Percentiles rank a stretch among this genome's conserved stretches.
phyloP scores from a whole-genome alignment of 2,113 vertebrate species.

The Larimichthys polyactis region DNA sequence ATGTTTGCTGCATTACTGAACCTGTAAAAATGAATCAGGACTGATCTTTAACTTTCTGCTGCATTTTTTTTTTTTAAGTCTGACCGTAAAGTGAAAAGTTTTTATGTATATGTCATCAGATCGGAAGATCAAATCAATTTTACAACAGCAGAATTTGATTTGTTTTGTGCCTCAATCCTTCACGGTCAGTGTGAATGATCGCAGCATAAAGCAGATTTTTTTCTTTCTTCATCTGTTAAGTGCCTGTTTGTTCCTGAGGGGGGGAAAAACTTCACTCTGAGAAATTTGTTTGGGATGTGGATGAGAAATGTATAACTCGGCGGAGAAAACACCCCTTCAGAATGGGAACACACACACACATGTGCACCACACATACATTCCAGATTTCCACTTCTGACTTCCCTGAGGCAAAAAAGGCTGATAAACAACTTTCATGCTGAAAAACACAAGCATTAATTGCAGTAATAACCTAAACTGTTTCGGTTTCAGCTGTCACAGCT shows the following conservation, averaged over 20 bases:
- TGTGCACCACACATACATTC: constrained; percentile 32
- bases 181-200: constrained; percentile 1
- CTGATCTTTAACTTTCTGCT: neutral
- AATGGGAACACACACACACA: constrained; percentile 38
- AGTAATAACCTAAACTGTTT: constrained; percentile 7
- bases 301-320: constrained; percentile 75
- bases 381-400: constrained; percentile 50
- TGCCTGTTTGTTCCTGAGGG: constrained; percentile 54
- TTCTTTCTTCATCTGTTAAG: constrained; percentile 12
- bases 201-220: constrained; percentile 13
- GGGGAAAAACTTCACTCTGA: constrained; percentile 60
- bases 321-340: constrained; percentile 58
- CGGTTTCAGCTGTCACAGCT: constrained; percentile 12
- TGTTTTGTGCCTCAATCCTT: constrained; percentile 21
- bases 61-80: neutral
- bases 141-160: neutral
- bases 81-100: neutral
- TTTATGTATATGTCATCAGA: neutral
- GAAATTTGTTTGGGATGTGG: constrained; percentile 73
- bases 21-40: neutral
- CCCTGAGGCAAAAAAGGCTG: constrained; percentile 18
- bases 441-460: constrained; percentile 36
- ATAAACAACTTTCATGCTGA: constrained; percentile 35
- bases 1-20: neutral
- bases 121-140: constrained; percentile 24